Evolutionary conservation across 2,113 vertebrate genomes (phyloP).

Genomic region (Labrus mixtus): DNA sequence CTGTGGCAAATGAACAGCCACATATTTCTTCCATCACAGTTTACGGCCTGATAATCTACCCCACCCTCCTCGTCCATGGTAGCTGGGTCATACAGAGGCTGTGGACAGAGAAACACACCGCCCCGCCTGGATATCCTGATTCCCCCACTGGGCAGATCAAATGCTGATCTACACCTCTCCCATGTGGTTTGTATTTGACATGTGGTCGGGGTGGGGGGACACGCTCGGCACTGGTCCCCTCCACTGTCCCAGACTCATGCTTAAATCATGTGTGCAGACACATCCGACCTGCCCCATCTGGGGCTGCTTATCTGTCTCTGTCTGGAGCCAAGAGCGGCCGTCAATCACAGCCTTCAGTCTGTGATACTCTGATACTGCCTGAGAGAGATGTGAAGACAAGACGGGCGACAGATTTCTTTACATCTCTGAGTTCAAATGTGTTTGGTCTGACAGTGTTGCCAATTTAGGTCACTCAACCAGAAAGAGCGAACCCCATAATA

Average conservation of each 20-base stretch:
- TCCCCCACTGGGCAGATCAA: conserved; percentile 65
- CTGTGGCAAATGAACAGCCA: conserved; percentile 9
- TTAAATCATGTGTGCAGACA: conserved; percentile 74
- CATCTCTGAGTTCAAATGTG: conserved; percentile 27
- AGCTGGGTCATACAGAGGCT: conserved; percentile 52
- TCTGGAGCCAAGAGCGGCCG: conserved; percentile 54
- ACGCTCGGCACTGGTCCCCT: conserved; percentile 14
- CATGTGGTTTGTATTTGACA: conserved; percentile 76
- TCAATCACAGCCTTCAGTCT: conserved; percentile 50
- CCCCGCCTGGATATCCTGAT: conserved; percentile 39
- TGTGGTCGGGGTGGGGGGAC: conserved; percentile 6
- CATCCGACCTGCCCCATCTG: conserved; percentile 71
- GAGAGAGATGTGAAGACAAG: conserved; percentile 37
- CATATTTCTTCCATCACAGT: conserved; percentile 27
- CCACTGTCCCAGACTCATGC: conserved; percentile 52
- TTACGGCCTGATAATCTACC: conserved; percentile 10
- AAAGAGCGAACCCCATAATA: conserved; percentile 5
- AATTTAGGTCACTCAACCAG: conserved; percentile 40
- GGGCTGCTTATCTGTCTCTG: conserved; percentile 64
- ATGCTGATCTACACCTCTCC: conserved; percentile 66
- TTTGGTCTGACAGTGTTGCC: conserved; percentile 33
- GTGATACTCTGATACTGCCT: conserved; percentile 35
- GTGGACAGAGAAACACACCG: conserved; percentile 17
- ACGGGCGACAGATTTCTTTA: conserved; percentile 24
- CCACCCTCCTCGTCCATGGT: not conserved